Evolutionary conservation across 1,140 invertebrate species (phyloP).

Genomic region (Lordiphosa clarofinis): DNA sequence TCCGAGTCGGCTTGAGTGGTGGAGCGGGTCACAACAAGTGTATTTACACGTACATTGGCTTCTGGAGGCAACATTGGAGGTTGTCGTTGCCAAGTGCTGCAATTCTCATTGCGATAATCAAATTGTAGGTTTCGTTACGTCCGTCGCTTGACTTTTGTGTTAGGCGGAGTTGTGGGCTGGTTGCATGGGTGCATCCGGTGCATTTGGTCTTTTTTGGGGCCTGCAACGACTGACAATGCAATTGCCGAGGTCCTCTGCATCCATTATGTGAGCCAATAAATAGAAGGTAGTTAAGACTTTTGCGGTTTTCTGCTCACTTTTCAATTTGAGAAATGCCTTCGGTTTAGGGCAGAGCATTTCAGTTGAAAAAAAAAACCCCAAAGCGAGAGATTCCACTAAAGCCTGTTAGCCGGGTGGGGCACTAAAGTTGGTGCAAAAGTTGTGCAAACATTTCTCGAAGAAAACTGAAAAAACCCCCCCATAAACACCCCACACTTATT

Average conservation of each 20-base stretch:
- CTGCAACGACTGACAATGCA: slow-evolving; percentile 21
- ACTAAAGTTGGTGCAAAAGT: slow-evolving; percentile 21
- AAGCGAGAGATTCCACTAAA: slow-evolving; percentile 15
- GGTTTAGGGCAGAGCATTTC: too few species aligned
- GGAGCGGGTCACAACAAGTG: slow-evolving; percentile 7
- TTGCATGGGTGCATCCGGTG: slow-evolving; percentile 39
- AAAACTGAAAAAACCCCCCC: not conserved
- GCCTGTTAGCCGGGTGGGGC: not conserved
- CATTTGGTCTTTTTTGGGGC: slow-evolving; percentile 24
- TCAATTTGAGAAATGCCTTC: slow-evolving; percentile 74
- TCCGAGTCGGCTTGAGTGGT: too few species aligned
- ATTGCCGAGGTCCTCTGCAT: slow-evolving; percentile 34
- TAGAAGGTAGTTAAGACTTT: slow-evolving; percentile 73
- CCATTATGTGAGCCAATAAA: slow-evolving; percentile 70
- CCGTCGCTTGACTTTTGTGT: slow-evolving; percentile 7
- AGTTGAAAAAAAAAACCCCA: too few species aligned
- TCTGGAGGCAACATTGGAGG: too few species aligned
- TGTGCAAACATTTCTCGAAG: slow-evolving; percentile 12
- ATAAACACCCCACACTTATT: too few species aligned
- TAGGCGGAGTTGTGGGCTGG: not conserved
- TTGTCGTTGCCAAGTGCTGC: slow-evolving; percentile 57
- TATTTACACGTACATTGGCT: slow-evolving; percentile 13
- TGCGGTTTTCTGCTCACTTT: slow-evolving; percentile 71
- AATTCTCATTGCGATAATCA: slow-evolving; percentile 78
- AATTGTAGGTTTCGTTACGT: slow-evolving; percentile 70